Evolutionary conservation across 2,888 invertebrate species (phyloP).

Genomic region (Creontiades dilutus): DNA sequence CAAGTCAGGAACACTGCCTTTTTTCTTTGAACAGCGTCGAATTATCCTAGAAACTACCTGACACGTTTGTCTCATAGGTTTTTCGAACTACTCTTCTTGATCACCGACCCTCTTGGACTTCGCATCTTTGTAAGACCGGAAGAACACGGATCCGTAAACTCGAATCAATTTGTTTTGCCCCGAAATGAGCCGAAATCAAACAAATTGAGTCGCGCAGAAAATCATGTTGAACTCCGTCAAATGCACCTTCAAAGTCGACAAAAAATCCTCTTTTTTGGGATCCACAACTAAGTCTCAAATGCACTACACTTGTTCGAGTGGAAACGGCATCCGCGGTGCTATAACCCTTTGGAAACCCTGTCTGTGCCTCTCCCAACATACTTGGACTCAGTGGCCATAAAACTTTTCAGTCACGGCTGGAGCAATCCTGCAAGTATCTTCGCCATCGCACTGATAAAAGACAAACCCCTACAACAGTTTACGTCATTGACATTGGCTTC

Average conservation of each 20-base stretch:
- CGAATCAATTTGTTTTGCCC: too few relatives aligned
- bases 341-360: too few relatives aligned
- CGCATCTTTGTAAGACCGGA: constrained; percentile 96
- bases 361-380: too few relatives aligned
- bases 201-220: too few relatives aligned
- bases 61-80: constrained; percentile 95
- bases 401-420: background rate
- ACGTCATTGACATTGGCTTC: too few relatives aligned
- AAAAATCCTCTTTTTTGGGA: background rate
- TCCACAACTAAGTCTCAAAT: background rate
- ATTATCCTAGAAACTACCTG: constrained; percentile 78
- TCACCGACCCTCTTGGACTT: constrained; percentile 95
- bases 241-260: too few relatives aligned
- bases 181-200: too few relatives aligned
- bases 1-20: too few relatives aligned
- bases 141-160: constrained; percentile 91
- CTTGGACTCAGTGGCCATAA: background rate
- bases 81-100: constrained; percentile 98
- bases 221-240: too few relatives aligned
- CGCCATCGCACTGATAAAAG: background rate
- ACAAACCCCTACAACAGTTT: too few relatives aligned
- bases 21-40: too few relatives aligned
- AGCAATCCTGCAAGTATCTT: background rate
- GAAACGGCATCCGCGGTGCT: too few relatives aligned
- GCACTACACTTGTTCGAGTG: background rate